phyloP scores from a whole-genome alignment of 2,113 vertebrate species.

The Embiotoca jacksoni region DNA sequence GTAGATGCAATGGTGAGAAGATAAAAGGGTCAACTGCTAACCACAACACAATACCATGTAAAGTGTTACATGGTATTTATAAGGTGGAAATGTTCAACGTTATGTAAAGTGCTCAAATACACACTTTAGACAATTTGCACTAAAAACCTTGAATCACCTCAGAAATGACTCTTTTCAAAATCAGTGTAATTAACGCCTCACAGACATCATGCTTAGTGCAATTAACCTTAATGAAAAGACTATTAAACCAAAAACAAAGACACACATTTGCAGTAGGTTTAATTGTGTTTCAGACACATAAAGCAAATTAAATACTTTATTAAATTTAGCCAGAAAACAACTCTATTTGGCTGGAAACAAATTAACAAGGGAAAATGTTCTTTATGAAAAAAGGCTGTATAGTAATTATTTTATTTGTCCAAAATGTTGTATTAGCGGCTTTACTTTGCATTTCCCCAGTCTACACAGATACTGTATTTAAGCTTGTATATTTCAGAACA shows the following conservation, averaged over 20 bases:
- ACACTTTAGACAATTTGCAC: background rate
- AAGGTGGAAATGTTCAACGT: background rate
- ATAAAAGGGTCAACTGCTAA: too few relatives aligned
- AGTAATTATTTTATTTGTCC: background rate
- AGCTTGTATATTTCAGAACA: constrained; percentile 10
- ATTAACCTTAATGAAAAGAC: background rate
- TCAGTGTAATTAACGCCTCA: background rate
- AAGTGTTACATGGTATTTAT: too few relatives aligned
- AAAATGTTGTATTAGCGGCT: constrained; percentile 12
- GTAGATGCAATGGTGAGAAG: too few relatives aligned
- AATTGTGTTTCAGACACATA: too few relatives aligned
- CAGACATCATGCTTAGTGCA: background rate
- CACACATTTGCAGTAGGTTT: background rate
- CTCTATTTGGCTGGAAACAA: too few relatives aligned
- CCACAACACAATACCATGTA: too few relatives aligned
- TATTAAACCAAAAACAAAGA: background rate
- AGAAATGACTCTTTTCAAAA: background rate
- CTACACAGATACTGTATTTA: constrained; percentile 9
- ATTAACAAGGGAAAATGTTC: too few relatives aligned
- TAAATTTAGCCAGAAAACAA: too few relatives aligned
- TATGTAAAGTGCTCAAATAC: background rate
- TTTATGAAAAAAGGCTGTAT: too few relatives aligned
- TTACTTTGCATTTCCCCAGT: constrained; percentile 19
- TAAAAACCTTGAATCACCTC: background rate
- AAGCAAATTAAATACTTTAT: too few relatives aligned